These are phyloP conservation scores for Mongoloraphidia duomilia DNA, from an alignment of 2,888 invertebrate genomes.

Conservation along the genomic window DNA sequence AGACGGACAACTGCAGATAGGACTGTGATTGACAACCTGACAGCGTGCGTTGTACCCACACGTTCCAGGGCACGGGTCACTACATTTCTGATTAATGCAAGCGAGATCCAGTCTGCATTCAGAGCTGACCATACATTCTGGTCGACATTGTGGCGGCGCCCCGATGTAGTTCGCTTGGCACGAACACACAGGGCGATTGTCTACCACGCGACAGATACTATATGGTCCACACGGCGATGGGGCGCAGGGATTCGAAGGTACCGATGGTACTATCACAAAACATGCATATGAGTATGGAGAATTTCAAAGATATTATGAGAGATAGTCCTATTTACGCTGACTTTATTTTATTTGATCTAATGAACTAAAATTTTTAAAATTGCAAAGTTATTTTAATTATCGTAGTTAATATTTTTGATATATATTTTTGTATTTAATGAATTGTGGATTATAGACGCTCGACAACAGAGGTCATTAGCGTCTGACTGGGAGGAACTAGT, in stretches of 20 bases:
- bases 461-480: too few species aligned
- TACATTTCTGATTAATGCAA: constrained; percentile 64
- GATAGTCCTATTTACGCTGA: too few species aligned
- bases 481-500: too few species aligned
- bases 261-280: constrained; percentile 12
- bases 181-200: constrained; percentile 61
- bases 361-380: too few species aligned
- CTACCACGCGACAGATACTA: constrained; percentile 55
- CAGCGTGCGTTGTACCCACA: constrained; percentile 67
- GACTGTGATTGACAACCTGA: constrained; percentile 65
- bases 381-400: too few species aligned
- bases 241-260: constrained; percentile 49
- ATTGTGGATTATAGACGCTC: too few species aligned
- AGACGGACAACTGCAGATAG: constrained; percentile 57
- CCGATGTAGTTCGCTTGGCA: constrained; percentile 59
- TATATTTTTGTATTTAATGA: too few species aligned
- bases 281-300: too few species aligned
- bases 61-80: constrained; percentile 60
- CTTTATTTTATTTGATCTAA: too few species aligned
- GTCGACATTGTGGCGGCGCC: constrained; percentile 60
- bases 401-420: too few species aligned
- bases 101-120: constrained; percentile 62
- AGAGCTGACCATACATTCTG: constrained; percentile 64
- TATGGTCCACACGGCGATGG: constrained; percentile 69
- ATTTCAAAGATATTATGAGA: too few species aligned